Evolutionary conservation across 92 coral and sea anemone species (phyloP).

Genomic region (Chrysogorgia sp.): DNA sequence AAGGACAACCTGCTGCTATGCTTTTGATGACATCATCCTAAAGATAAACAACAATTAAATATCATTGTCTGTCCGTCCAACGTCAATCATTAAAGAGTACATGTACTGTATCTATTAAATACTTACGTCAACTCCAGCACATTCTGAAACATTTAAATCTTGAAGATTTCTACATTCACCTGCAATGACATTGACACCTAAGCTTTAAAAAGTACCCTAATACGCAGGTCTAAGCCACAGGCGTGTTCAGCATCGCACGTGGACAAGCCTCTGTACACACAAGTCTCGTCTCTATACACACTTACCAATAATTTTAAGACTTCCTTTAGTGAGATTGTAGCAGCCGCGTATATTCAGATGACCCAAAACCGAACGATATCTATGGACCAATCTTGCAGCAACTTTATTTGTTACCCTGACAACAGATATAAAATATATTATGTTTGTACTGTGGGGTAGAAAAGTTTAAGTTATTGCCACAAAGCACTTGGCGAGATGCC

Average conservation of each 20-base stretch:
- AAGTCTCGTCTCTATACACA: neutral
- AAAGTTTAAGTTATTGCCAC: no score
- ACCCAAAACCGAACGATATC: constrained; percentile 93
- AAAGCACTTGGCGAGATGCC: no score
- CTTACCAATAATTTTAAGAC: constrained; percentile 83
- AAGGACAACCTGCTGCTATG: constrained; percentile 78
- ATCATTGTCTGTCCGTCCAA: no score
- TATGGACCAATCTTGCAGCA: constrained; percentile 75
- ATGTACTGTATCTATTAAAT: neutral
- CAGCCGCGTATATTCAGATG: constrained; percentile 91
- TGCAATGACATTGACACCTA: constrained; percentile 18
- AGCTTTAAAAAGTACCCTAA: neutral
- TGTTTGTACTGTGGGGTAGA: no score
- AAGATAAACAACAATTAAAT: neutral
- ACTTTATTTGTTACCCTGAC: constrained; percentile 86
- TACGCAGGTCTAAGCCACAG: no score
- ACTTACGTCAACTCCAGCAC: constrained; percentile 80
- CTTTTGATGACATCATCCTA: constrained; percentile 90
- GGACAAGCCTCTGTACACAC: neutral
- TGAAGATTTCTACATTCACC: constrained; percentile 95
- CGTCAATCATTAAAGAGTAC: no score
- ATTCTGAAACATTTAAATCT: constrained; percentile 88
- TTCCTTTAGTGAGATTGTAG: constrained; percentile 74
- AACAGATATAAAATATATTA: neutral
- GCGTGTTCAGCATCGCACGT: no score